Base-by-base conservation (phyloP, 1,140 invertebrate species). In the Bombus cullumanus region DNA sequence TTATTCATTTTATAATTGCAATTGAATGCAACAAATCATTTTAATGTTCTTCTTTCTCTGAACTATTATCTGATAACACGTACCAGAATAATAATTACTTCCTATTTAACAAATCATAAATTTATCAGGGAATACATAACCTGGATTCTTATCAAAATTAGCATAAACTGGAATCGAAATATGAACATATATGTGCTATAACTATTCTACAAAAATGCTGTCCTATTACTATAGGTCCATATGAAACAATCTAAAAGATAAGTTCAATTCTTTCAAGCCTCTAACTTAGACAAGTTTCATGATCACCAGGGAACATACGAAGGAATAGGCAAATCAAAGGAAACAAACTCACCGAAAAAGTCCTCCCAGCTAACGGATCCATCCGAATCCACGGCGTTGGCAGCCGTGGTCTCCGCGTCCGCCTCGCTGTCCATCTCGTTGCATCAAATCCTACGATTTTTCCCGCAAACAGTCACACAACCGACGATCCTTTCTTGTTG, bases 361-460 rank as follows among this genome's bases (percentile, higher is more conserved):
- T 96, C 95, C 87, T 96, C 95, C 95, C 95, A 96, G 72, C 93
- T 95, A 90, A 95, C 94, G 85, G 95, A 96, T 43, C 93, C 95
- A 89, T 96, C 95, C 25, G 95, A 96, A 85, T 96, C 95, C 53
- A 90, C 89, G 62, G 90, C 89, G 77, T 83, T 90, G 89, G 89
- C 69, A 83, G 78, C 85, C 80, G 88, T 88, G 75, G 82, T 91
- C 91, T 89, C 94, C 76, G 81, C 81, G 66, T 91, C 89, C 72
- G 87, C 91, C 86, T 92, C 93, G 87, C 89, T 93, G 71, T 83
- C 90, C 92, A 93, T 93, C 77, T 78, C 84, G 62, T 73, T 34
- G 72, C 69, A 79, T 73, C 37, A 85, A 79, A 64, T 72, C 66
- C 18, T 31, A 10, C 64, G 62, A 69, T 57, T 43, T 66, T 68